These are phyloP conservation scores for Ploceus nigricollis DNA, from an alignment of 2,113 vertebrate genomes.

Conservation along the genomic window DNA sequence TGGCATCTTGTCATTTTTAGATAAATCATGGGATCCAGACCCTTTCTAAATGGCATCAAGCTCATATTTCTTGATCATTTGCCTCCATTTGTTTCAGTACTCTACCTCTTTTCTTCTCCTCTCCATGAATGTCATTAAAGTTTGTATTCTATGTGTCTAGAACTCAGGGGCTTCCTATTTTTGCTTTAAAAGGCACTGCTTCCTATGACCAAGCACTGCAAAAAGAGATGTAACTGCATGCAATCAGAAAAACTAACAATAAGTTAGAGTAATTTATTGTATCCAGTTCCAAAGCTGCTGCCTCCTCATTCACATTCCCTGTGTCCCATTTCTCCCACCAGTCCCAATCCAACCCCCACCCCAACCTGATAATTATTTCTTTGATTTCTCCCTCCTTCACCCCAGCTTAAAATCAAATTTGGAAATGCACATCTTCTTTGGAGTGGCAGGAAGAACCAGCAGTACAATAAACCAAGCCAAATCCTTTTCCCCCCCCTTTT, in stretches of 20 bases:
- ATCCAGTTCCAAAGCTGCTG: neutral
- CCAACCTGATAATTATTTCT: neutral
- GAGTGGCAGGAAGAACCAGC: neutral
- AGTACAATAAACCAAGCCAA: neutral
- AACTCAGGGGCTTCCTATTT: neutral
- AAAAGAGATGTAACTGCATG: neutral
- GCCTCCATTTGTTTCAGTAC: conserved; percentile 15
- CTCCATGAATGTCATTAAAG: neutral
- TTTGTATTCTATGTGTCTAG: neutral
- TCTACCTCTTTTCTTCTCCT: neutral
- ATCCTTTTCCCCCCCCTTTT: neutral
- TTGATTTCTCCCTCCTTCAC: neutral
- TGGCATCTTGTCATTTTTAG: neutral
- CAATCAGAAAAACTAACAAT: neutral
- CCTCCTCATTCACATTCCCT: neutral
- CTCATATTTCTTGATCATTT: neutral
- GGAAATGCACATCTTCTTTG: neutral
- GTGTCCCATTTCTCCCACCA: neutral
- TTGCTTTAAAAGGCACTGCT: neutral
- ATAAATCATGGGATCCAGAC: conserved; percentile 28
- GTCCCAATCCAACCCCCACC: neutral
- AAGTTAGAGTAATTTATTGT: neutral
- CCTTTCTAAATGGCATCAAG: neutral
- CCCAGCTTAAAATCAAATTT: neutral
- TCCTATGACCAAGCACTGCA: neutral